Evolutionary conservation across 2,113 vertebrate species (phyloP).

Genomic region (Gobius niger): DNA sequence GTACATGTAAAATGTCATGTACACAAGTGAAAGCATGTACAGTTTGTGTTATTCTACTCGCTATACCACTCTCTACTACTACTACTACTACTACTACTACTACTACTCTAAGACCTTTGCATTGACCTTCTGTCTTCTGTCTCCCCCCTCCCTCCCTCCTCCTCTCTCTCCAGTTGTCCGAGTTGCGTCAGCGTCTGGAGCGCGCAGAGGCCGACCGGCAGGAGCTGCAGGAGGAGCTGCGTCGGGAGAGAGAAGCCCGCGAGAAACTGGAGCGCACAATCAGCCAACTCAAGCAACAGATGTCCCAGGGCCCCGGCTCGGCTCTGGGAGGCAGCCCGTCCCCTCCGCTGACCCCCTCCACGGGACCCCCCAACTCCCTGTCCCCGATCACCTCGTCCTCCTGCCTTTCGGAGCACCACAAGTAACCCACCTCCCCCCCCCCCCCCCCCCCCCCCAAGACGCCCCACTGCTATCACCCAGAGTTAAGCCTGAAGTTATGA

Average conservation of each 20-base stretch:
- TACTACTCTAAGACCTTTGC: slow-evolving; percentile 15
- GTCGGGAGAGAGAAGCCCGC: slow-evolving; percentile 89
- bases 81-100: too few species aligned
- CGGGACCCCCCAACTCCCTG: slow-evolving; percentile 53
- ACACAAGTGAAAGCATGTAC: too few species aligned
- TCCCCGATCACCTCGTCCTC: slow-evolving; percentile 43
- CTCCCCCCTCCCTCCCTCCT: background rate
- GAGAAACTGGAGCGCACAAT: slow-evolving; percentile 92
- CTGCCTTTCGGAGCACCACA: slow-evolving; percentile 60
- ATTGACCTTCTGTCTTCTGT: background rate
- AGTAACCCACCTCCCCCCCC: slow-evolving; percentile 51
- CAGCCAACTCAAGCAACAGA: slow-evolving; percentile 89
- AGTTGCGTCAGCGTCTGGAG: slow-evolving; percentile 88
- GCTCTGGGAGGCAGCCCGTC: slow-evolving; percentile 67
- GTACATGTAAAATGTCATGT: too few species aligned
- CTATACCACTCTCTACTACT: background rate
- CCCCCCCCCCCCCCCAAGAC: slow-evolving; percentile 19
- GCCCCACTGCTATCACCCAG: slow-evolving; percentile 30
- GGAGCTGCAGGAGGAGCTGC: slow-evolving; percentile 93
- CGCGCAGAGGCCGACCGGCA: slow-evolving; percentile 90
- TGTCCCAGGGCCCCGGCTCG: slow-evolving; percentile 66
- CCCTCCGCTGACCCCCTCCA: slow-evolving; percentile 63
- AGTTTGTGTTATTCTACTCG: too few species aligned
- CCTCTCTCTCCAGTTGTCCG: slow-evolving; percentile 79
- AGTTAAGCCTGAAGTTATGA: background rate